Base-by-base conservation (phyloP, 2,797 vertebrate genomes). In the Sandelia bainsii region DNA sequence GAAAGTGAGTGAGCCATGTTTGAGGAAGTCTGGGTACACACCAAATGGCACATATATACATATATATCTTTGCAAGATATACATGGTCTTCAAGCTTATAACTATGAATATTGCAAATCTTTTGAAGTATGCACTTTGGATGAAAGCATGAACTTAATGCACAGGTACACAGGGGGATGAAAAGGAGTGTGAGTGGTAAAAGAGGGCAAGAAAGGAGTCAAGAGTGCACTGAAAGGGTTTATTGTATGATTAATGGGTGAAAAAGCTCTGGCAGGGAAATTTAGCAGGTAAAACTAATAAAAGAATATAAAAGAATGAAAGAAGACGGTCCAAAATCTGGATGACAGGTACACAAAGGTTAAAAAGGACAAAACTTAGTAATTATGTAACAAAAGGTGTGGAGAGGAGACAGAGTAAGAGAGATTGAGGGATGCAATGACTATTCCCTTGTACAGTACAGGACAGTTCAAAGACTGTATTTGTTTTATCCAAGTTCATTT, bases 71-170 rank as follows among this genome's bases (percentile, higher is more conserved):
- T n/a, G n/a, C n/a, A n/a, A n/a, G n/a, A n/a, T n/a, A n/a, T 1
- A 22, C 34, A 14, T 5, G 0, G 40, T 49, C 19, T 63, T 40
- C 27, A 56, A 12, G 34, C 16, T n/a, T n/a, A n/a, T n/a, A n/a
- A n/a, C n/a, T n/a, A n/a, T n/a, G n/a, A n/a, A n/a, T n/a, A n/a
- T n/a, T n/a, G n/a, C n/a, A n/a, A n/a, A n/a, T n/a, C n/a, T n/a
- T n/a, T 65, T 16, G n/a, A 39, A 66, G 11, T 17, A 46, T 34
- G 50, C 44, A 67, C 73, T 77, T 45, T 57, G 62, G 66, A 32
- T 52, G 20, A 79, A 76, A 73, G 62, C 39, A 1, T 32, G 32
- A 10, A 3, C 8, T 46, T 3, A 52, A 67, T 46, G 63, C 48
- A 63, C 53, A 40, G 39, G 54, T 67, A n/a, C n/a, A 62, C 20